Evolutionary conservation across 2,113 vertebrate genomes (phyloP).

Genomic region (Sardina pilchardus): DNA sequence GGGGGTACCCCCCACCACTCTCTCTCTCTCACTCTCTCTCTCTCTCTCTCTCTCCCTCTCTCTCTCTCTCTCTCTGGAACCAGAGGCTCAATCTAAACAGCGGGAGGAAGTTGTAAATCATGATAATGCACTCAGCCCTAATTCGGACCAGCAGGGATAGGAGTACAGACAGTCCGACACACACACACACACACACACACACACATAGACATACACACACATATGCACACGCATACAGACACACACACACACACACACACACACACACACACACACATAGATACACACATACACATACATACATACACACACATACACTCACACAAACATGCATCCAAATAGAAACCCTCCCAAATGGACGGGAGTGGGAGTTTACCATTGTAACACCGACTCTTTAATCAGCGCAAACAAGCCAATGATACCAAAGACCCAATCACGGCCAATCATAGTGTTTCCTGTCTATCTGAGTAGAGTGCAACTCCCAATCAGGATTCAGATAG

Average conservation of each 20-base stretch:
- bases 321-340: background rate
- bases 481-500: slow-evolving; percentile 58
- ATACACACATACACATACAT: background rate
- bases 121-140: slow-evolving; percentile 69
- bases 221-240: background rate
- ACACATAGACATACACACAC: slow-evolving; percentile 34
- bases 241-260: background rate
- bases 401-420: slow-evolving; percentile 68
- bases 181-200: slow-evolving; percentile 16
- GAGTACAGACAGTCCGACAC: slow-evolving; percentile 36
- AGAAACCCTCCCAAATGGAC: background rate
- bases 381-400: slow-evolving; percentile 72
- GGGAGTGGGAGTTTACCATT: slow-evolving; percentile 64
- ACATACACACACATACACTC: background rate
- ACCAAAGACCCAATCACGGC: slow-evolving; percentile 59
- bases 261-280: background rate
- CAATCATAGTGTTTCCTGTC: slow-evolving; percentile 76
- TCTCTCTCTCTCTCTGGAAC: slow-evolving; percentile 50
- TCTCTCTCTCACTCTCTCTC: slow-evolving; percentile 51
- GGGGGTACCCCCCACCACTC: slow-evolving; percentile 46
- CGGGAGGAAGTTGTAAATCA: slow-evolving; percentile 80
- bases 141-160: slow-evolving; percentile 76
- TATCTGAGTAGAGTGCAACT: slow-evolving; percentile 68
- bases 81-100: slow-evolving; percentile 69
- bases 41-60: slow-evolving; percentile 50